phyloP scores from a whole-genome alignment of 2,113 vertebrate species.

The Pedetes capensis region DNA sequence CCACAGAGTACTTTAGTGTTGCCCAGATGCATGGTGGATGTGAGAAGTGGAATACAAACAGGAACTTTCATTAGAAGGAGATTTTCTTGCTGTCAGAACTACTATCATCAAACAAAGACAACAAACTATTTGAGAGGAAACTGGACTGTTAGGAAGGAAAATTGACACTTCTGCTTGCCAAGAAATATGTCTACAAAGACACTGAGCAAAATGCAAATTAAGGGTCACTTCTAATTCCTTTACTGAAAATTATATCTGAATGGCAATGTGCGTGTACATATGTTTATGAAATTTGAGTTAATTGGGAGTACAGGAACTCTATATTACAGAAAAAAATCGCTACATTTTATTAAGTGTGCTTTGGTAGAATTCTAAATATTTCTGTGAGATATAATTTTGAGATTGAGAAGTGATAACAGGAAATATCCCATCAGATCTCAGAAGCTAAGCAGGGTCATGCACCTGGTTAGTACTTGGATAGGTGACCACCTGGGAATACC shows the following conservation, averaged over 20 bases:
- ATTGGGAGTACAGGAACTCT: background rate
- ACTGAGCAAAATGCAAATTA: background rate
- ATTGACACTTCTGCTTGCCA: background rate
- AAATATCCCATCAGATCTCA: background rate
- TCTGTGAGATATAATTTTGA: background rate
- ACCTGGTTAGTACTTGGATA: no score
- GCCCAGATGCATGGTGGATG: background rate
- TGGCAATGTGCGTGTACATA: background rate
- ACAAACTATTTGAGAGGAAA: slow-evolving; percentile 1
- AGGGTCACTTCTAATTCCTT: background rate
- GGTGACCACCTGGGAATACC: no score
- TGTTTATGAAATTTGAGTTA: background rate
- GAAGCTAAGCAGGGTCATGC: no score
- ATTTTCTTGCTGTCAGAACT: background rate
- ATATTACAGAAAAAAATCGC: background rate
- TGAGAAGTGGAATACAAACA: background rate
- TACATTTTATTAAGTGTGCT: background rate
- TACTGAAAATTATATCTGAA: slow-evolving; percentile 10
- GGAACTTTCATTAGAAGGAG: background rate
- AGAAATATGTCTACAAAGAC: background rate
- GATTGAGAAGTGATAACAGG: background rate
- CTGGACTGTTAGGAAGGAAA: background rate
- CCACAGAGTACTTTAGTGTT: background rate
- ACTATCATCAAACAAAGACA: background rate
- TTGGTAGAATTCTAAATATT: background rate